A percentile compares a stretch with the other conserved stretches of the same genome.
Conservation (phyloP, 2,888 invertebrate species). For the Nomada goodeniana region DNA sequence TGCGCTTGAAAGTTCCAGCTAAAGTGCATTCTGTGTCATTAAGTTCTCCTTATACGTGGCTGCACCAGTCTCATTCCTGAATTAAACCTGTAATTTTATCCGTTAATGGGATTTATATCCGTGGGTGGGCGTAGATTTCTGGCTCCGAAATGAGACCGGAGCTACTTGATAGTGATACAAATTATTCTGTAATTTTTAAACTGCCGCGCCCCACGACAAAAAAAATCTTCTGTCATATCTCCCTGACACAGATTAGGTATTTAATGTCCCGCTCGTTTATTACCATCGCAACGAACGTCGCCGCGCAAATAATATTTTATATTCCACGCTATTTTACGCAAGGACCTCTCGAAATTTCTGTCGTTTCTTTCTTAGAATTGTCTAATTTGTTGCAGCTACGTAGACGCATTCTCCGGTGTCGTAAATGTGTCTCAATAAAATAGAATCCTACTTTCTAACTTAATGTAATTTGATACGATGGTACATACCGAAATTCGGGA, state of each 20-base stretch:
- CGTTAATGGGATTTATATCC: slow-evolving; percentile 46
- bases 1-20: slow-evolving; percentile 15
- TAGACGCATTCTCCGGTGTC: no score
- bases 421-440: no score
- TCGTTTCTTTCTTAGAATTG: neutral
- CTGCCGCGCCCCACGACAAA: neutral
- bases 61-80: slow-evolving; percentile 25
- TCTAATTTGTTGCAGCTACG: no score
- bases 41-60: neutral
- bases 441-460: no score
- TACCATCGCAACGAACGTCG: neutral
- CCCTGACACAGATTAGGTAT: slow-evolving; percentile 17
- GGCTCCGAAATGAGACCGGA: slow-evolving; percentile 24
- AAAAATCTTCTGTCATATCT: slow-evolving; percentile 5
- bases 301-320: slow-evolving; percentile 12
- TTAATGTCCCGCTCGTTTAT: slow-evolving; percentile 18
- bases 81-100: slow-evolving; percentile 44
- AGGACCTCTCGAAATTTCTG: neutral
- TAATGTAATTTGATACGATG: no score
- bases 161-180: slow-evolving; percentile 39
- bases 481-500: no score
- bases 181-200: slow-evolving; percentile 44
- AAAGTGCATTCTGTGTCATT: slow-evolving; percentile 19
- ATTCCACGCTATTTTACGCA: neutral
- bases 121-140: neutral